phyloP scores from a whole-genome alignment of 2,113 vertebrate species.

The Lathamus discolor region DNA sequence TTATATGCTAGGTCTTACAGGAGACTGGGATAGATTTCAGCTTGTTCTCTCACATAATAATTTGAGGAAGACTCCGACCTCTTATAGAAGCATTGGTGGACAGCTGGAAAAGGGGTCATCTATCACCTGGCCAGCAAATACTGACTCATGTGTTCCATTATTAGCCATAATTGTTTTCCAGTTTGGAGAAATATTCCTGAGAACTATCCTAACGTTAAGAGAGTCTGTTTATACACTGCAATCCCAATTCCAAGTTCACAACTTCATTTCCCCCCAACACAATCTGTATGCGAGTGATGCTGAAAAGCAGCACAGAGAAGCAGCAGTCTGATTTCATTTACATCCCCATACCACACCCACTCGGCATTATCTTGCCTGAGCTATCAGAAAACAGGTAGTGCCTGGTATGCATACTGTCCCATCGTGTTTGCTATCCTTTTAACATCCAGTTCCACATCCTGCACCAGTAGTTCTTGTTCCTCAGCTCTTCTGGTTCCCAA shows the following conservation, averaged over 20 bases:
- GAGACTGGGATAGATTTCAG: neutral
- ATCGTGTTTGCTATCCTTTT: rapidly evolving
- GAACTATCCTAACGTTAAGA: too few species aligned
- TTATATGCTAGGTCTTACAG: neutral
- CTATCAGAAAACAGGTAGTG: neutral
- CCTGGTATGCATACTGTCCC: neutral
- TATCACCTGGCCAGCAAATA: neutral
- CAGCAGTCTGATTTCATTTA: neutral
- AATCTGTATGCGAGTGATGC: rapidly evolving
- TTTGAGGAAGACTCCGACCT: rapidly evolving
- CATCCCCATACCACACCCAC: neutral
- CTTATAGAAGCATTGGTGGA: neutral
- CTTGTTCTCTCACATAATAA: rapidly evolving
- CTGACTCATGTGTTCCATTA: rapidly evolving
- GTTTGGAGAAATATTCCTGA: neutral
- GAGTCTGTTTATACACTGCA: rapidly evolving
- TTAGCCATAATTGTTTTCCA: rapidly evolving
- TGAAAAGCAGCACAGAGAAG: neutral
- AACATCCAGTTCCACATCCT: neutral
- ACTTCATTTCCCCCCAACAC: neutral
- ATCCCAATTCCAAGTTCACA: neutral
- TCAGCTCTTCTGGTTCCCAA: neutral
- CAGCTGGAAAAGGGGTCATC: too few species aligned
- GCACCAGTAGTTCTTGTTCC: neutral
- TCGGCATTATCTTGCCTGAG: neutral